phyloP scores from a whole-genome alignment of 1,140 invertebrate genomes.

The Samia ricini region DNA sequence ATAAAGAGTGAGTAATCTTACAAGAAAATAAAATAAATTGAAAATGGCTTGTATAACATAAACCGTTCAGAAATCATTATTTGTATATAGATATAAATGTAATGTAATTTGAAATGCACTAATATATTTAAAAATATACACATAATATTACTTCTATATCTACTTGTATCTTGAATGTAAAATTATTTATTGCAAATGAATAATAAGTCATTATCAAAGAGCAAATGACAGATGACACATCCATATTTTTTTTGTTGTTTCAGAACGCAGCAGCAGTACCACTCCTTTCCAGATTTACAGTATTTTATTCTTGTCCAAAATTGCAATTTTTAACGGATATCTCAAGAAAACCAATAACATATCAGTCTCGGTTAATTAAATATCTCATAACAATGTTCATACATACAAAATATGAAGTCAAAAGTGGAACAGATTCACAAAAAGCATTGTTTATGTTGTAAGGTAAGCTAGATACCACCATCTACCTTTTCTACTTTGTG shows the following conservation, averaged over 20 bases:
- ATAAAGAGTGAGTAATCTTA: background rate
- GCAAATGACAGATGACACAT: background rate
- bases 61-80: background rate
- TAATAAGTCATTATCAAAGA: background rate
- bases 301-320: slow-evolving; percentile 32
- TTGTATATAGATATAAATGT: background rate
- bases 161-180: background rate
- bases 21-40: background rate
- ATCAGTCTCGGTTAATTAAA: slow-evolving; percentile 5
- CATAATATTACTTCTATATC: no score
- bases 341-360: background rate
- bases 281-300: slow-evolving; percentile 45
- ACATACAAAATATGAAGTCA: background rate
- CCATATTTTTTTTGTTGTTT: slow-evolving; percentile 16
- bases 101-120: no score
- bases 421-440: background rate
- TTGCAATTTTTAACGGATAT: slow-evolving; percentile 16
- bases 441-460: slow-evolving; percentile 19
- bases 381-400: background rate
- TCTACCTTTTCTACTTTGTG: no score
- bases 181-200: background rate
- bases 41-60: background rate
- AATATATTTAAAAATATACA: no score
- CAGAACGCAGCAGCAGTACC: slow-evolving; percentile 44
- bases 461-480: slow-evolving; percentile 18